These are phyloP conservation scores for Sesamia nonagrioides DNA, from an alignment of 1,140 invertebrate genomes.

Conservation along the genomic window DNA sequence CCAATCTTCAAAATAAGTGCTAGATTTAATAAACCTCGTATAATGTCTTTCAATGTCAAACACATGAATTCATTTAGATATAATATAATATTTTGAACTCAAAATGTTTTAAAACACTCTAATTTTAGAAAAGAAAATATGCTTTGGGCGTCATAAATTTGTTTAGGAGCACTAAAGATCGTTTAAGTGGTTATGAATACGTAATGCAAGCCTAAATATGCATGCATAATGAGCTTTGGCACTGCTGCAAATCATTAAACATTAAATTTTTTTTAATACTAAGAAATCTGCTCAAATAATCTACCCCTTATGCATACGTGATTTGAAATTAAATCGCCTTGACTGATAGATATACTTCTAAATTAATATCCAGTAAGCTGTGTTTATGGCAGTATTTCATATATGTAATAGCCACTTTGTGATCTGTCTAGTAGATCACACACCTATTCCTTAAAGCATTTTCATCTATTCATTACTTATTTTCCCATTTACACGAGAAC, in stretches of 20 bases:
- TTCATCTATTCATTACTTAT: too few species aligned
- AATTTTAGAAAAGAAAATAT: not conserved
- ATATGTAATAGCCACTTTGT: too few species aligned
- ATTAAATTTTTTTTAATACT: not conserved
- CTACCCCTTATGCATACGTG: not conserved
- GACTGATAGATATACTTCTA: not conserved
- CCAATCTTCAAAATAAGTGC: constrained; percentile 4
- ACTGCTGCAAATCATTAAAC: not conserved
- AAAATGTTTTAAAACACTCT: not conserved
- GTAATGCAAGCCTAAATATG: constrained; percentile 14
- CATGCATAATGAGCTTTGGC: not conserved
- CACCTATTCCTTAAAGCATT: too few species aligned
- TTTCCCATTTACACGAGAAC: too few species aligned
- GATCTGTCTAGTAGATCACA: too few species aligned
- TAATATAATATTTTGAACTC: not conserved
- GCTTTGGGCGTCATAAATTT: not conserved
- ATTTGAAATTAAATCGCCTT: not conserved
- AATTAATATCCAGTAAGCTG: not conserved
- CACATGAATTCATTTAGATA: not conserved
- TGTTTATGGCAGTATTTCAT: too few species aligned
- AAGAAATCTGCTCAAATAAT: constrained; percentile 6
- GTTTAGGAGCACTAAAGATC: not conserved
- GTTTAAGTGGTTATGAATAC: constrained; percentile 17
- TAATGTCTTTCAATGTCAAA: not conserved
- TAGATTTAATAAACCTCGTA: constrained; percentile 7